Conservation (phyloP, 2,888 invertebrate species). For the Chromoteleia sp. region DNA sequence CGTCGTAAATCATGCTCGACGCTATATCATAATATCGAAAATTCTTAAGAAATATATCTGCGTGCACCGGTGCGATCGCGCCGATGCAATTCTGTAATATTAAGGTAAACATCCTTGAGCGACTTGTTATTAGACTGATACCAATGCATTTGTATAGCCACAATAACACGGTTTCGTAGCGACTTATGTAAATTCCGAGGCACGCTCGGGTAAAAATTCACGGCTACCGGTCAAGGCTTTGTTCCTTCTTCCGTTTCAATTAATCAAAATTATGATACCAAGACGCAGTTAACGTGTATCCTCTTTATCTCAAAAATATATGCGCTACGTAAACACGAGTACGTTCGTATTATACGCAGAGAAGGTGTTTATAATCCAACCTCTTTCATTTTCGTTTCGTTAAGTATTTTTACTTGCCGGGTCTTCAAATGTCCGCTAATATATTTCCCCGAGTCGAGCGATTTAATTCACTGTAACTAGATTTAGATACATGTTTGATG, state of each 20-base stretch:
- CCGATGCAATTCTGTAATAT: constrained; percentile 78
- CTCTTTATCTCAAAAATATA: constrained; percentile 12
- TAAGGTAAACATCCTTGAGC: constrained; percentile 82
- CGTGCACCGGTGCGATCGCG: constrained; percentile 58
- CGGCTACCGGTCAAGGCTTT: constrained; percentile 77
- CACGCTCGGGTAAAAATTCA: constrained; percentile 80
- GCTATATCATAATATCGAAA: constrained; percentile 66
- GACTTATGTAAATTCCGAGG: constrained; percentile 81
- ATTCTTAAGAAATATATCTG: constrained; percentile 65
- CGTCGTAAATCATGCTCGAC: constrained; percentile 54
- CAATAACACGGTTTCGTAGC: constrained; percentile 77
- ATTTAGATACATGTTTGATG: constrained; percentile 36
- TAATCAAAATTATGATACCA: constrained; percentile 43
- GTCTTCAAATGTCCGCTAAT: constrained; percentile 50
- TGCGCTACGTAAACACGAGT: not conserved
- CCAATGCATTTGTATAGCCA: constrained; percentile 76
- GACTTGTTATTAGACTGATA: constrained; percentile 80
- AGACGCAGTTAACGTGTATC: constrained; percentile 7
- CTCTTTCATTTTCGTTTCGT: constrained; percentile 27
- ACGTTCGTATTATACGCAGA: not conserved
- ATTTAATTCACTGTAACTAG: constrained; percentile 45
- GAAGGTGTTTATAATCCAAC: constrained; percentile 33
- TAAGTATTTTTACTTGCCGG: constrained; percentile 39
- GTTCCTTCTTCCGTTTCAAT: constrained; percentile 74
- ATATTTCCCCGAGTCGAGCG: constrained; percentile 32